These are phyloP conservation scores for Drosophila kokeensis DNA, from an alignment of 2,888 invertebrate species.

Conservation along the genomic window DNA sequence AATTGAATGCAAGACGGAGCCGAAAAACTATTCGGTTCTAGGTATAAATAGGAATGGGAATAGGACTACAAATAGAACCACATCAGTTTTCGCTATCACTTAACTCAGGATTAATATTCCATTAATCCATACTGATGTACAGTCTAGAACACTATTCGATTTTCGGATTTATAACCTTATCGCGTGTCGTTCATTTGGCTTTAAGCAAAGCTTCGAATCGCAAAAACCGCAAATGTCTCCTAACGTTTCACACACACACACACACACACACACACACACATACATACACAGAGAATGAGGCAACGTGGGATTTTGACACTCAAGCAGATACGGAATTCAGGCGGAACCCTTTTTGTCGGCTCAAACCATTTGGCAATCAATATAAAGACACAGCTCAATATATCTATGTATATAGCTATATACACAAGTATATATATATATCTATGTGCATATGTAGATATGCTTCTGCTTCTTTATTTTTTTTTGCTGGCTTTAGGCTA, in stretches of 20 bases:
- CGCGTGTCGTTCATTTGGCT: conserved; percentile 34
- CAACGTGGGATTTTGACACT: conserved; percentile 48
- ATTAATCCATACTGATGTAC: neutral
- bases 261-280: conserved; percentile 2
- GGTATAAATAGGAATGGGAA: neutral
- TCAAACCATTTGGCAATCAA: conserved; percentile 68
- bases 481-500: conserved; percentile 23
- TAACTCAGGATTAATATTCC: neutral
- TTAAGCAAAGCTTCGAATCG: conserved; percentile 28
- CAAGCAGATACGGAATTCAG: conserved; percentile 51
- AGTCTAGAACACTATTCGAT: neutral
- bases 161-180: conserved; percentile 17
- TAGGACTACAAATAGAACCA: neutral
- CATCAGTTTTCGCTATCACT: neutral
- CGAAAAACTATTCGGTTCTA: neutral
- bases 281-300: neutral
- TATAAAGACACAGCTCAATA: conserved; percentile 41
- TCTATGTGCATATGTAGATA: conserved; percentile 41
- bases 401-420: conserved; percentile 18
- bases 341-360: conserved; percentile 70
- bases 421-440: neutral
- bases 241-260: conserved; percentile 15
- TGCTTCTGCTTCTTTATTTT: conserved; percentile 10
- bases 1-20: neutral
- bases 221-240: conserved; percentile 58